Evolutionary conservation across 2,888 invertebrate genomes (phyloP).

Genomic region (Cyclophora albipunctata): DNA sequence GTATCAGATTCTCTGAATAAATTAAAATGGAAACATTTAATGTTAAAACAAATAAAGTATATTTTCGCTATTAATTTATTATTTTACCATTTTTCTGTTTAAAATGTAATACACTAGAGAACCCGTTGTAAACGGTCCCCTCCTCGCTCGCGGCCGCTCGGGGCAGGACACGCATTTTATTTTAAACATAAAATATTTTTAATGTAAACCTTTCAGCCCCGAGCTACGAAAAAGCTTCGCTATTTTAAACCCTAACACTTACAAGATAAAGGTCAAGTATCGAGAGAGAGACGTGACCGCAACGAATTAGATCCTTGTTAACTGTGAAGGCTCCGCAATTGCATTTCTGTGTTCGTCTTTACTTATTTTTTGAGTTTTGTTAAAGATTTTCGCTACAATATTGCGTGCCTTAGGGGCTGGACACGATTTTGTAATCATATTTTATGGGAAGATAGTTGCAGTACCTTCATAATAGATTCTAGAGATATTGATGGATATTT

Average conservation of each 20-base stretch:
- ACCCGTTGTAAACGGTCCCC: not conserved
- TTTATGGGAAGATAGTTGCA: no score
- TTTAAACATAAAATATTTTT: constrained; percentile 42
- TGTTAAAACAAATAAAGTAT: no score
- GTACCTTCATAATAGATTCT: no score
- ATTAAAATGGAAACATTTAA: no score
- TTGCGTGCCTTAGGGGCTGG: not conserved
- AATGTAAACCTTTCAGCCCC: constrained; percentile 28
- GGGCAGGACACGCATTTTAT: constrained; percentile 36
- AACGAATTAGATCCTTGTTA: constrained; percentile 24
- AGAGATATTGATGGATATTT: no score
- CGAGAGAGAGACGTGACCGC: constrained; percentile 21
- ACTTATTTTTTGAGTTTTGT: constrained; percentile 1
- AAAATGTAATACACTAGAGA: no score
- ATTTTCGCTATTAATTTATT: no score
- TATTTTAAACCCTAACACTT: not conserved
- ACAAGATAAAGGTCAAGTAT: constrained; percentile 1
- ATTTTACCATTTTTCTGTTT: no score
- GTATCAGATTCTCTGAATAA: no score
- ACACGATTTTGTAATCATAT: no score
- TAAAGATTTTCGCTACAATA: constrained; percentile 6
- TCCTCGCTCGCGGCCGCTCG: constrained; percentile 10
- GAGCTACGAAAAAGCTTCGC: constrained; percentile 19
- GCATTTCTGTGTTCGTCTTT: constrained; percentile 3
- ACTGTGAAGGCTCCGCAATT: constrained; percentile 17